Base-by-base conservation (phyloP, 2,113 vertebrate species). In the Melanerpes aurifrons region DNA sequence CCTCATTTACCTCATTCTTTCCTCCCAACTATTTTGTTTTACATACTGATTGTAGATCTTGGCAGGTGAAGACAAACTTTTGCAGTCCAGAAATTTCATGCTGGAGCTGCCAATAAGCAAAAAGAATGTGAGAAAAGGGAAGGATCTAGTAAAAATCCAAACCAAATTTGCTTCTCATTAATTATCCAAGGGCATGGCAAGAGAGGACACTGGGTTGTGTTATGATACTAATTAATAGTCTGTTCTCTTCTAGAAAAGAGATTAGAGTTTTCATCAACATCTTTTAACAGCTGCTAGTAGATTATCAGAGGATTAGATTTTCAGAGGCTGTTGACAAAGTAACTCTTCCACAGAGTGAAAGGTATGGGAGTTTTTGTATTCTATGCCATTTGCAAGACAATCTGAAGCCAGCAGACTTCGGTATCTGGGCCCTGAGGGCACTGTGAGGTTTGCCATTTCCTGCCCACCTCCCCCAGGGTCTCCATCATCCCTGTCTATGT, bases 91-190 rank as follows among this genome's bases (percentile, higher is more conserved):
- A 91, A 91, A 89, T 87, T 18, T 72, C 50, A 47, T 48, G 22
- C 10, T 24, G 9, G 10, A 75, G 72, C 35, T 64, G 59, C 68
- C 85, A 95, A 21, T 16, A 62, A 79, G 18, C 18, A 59, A 64
- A 72, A 62, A 82, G 58, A 91, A 86, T 22, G 29, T 73, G 31
- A 93, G 29, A 95, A 89, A 92, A 79, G 4, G 13, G 47, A 85
- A 87, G 47, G 82, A 91, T 80, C 31, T 20, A 56, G 59, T 15
- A 35, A 71, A 40, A 24, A 35, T 56, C 12, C 21, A 59, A 83
- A 91, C 53, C 50, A 67, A 66, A 76, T 56, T 3, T 4, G 12
- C 11, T 6, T 59, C 3, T 22, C 56, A 15, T 47, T 88, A 71
- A 61, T 91, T 79, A 73, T 45, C 31, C 14, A 48, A 78, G 28